phyloP scores from a whole-genome alignment of 2,888 invertebrate genomes.

The Nycteola revayana region DNA sequence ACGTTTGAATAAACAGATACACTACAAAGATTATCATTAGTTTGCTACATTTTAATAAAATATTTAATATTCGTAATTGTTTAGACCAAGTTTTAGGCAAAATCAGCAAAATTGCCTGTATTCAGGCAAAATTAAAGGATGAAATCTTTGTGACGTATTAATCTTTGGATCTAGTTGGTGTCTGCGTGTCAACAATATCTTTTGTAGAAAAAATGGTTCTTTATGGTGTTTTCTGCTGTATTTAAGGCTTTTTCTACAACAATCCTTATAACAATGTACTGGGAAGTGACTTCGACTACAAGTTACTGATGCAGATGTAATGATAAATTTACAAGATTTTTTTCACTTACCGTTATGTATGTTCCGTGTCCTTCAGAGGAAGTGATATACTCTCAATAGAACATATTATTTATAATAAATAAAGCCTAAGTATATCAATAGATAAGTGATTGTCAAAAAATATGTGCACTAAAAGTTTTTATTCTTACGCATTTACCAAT shows the following conservation, averaged over 20 bases:
- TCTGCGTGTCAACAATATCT: constrained; percentile 36
- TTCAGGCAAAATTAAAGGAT: constrained; percentile 1
- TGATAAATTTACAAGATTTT: no score
- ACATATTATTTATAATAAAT: constrained; percentile 57
- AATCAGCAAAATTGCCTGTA: no score
- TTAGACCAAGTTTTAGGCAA: no score
- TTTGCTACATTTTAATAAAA: no score
- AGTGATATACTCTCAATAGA: constrained; percentile 45
- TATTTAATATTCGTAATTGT: no score
- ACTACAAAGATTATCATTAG: no score
- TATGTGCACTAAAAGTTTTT: constrained; percentile 44
- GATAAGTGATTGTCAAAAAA: constrained; percentile 52
- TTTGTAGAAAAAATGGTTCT: constrained; percentile 14
- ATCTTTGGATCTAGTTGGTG: constrained; percentile 56
- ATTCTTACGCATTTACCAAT: constrained; percentile 60
- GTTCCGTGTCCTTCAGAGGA: constrained; percentile 28
- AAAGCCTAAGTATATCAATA: constrained; percentile 40
- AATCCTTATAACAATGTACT: no score
- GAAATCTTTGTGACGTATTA: constrained; percentile 28
- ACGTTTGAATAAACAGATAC: no score
- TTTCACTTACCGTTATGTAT: constrained; percentile 35
- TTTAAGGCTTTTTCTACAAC: no score
- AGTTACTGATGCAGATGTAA: no score
- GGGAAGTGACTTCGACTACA: no score
- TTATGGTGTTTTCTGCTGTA: no score